These are phyloP conservation scores for Homalodisca vitripennis DNA, from an alignment of 1,140 invertebrate genomes.

Conservation along the genomic window DNA sequence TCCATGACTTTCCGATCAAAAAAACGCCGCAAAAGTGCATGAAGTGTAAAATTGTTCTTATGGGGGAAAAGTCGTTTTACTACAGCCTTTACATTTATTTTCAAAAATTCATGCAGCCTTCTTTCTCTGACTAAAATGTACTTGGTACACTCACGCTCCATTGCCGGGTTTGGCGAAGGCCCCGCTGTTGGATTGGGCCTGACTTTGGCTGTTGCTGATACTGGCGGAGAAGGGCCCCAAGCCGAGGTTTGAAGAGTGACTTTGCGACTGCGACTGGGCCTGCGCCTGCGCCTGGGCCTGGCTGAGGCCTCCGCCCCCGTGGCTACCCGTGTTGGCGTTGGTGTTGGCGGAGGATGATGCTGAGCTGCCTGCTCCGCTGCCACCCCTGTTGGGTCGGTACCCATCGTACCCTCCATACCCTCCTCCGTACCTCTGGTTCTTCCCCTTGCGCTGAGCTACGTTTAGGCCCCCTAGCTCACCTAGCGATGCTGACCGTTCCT, in stretches of 20 bases:
- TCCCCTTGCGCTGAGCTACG: no score
- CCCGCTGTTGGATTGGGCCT: not conserved
- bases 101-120: no score
- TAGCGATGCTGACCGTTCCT: no score
- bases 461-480: no score
- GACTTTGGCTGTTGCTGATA: constrained; percentile 1
- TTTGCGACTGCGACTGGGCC: not conserved
- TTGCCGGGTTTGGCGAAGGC: not conserved
- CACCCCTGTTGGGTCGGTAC: constrained; percentile 3
- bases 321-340: not conserved
- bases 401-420: constrained; percentile 13
- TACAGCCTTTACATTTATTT: no score
- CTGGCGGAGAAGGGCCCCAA: constrained; percentile 4
- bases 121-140: no score
- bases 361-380: constrained; percentile 2
- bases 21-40: no score
- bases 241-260: constrained; percentile 4
- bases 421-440: not conserved
- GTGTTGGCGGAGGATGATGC: constrained; percentile 3
- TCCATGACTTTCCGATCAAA: no score
- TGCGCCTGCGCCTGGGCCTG: not conserved
- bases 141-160: no score
- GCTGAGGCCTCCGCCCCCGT: not conserved
- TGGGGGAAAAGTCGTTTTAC: no score
- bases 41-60: no score